These are phyloP conservation scores for Antechinus stuartii DNA, from an alignment of 2,113 vertebrate genomes.

Conservation along the genomic window DNA sequence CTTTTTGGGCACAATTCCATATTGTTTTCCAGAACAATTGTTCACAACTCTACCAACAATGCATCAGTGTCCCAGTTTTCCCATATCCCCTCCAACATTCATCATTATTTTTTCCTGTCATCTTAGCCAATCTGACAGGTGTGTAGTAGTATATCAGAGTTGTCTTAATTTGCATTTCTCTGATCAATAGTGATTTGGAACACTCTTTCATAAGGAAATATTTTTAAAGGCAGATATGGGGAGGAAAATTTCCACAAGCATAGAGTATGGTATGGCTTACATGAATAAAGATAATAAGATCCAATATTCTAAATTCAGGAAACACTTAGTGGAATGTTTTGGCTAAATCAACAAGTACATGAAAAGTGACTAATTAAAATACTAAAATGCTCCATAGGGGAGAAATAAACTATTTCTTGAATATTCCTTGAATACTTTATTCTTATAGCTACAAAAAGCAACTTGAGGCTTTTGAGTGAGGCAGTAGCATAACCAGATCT, in stretches of 20 bases:
- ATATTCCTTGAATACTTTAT: background rate
- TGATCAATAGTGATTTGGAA: no score
- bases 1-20: no score
- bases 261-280: background rate
- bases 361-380: background rate
- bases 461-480: background rate
- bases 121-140: no score
- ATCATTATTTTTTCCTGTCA: no score
- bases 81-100: no score
- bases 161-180: no score
- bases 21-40: no score
- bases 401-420: background rate
- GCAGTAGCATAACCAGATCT: background rate
- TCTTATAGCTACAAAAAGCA: background rate
- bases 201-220: background rate
- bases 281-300: background rate
- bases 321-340: background rate
- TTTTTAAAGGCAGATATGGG: background rate
- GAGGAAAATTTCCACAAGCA: background rate
- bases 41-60: no score
- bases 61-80: no score
- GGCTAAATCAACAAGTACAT: background rate
- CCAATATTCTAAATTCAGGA: background rate
- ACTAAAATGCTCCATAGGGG: background rate
- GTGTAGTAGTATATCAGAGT: no score